Base-by-base conservation (phyloP, 2,797 vertebrate species). In the Thalassophryne amazonica region DNA sequence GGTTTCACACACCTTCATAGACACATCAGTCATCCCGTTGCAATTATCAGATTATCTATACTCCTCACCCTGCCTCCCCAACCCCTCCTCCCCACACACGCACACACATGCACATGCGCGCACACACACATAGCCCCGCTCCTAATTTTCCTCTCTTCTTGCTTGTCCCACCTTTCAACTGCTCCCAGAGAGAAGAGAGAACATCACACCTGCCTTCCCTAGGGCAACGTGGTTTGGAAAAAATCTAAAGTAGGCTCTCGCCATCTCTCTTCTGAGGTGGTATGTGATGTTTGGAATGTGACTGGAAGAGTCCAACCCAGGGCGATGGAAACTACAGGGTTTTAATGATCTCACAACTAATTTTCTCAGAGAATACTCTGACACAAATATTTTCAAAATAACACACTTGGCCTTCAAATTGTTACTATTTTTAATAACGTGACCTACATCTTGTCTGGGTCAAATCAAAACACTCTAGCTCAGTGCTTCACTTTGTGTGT, bases 171-270 rank as follows among this genome's bases (percentile, higher is more conserved):
- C 40, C 53, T 58, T 37, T 76, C 69, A 72, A 50, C 69, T 60
- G 56, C 71, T 79, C 53, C 28, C 13, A 2, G 52, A 76, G 38
- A 76, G 61, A 75, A 61, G 67, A 72, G 59, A 73, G 60, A 83
- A 77, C 78, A 79, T 82, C 84, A 86, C 87, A 90, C 87, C 86
- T 89, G 87, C 73, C 45, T 79, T 51, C 84, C 86, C 86, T 66
- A 69, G 70, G 86, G 81, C 78, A 27, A 59, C 39, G 39, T 4
- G 15, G 65, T 56, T 79, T 70, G 74, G 71, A 77, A 81, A 79
- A 70, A 85, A 70, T 79, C 78, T 77, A 39, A 65, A 60, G 45
- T 35, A 52, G 45, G 62, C 42, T 79, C 30, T 15, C 28, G 50
- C 47, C 20, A 23, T 48, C 17, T 6, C 24, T 15, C 18, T 21